A percentile compares a stretch with the other conserved stretches of the same genome.
These are phyloP conservation scores for Speoplatyrhinus poulsoni DNA, from an alignment of 2,113 vertebrate species.

Conservation along the genomic window DNA sequence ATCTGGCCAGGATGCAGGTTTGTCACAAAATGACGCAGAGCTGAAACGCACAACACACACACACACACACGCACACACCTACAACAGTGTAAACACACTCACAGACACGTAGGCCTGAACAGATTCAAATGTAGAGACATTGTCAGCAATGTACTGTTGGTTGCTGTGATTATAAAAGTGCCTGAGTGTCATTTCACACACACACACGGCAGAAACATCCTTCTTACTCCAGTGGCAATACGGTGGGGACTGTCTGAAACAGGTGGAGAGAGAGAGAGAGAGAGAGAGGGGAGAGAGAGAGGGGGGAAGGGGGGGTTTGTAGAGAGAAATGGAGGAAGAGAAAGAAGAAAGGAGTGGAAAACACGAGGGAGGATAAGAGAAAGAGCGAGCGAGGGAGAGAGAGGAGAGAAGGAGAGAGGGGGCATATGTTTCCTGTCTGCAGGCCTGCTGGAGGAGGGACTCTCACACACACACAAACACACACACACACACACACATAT, in stretches of 20 bases:
- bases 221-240: slow-evolving; percentile 2
- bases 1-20: too few species aligned
- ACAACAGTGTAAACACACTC: not conserved
- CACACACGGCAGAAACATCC: not conserved
- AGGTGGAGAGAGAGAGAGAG: not conserved
- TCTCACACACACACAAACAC: slow-evolving; percentile 20
- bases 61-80: not conserved
- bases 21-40: not conserved
- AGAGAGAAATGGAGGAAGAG: slow-evolving; percentile 7
- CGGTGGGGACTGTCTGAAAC: not conserved
- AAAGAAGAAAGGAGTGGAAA: slow-evolving; percentile 10
- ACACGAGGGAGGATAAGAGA: slow-evolving; percentile 29
- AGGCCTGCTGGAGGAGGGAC: slow-evolving; percentile 72
- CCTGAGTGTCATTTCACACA: not conserved
- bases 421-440: slow-evolving; percentile 74
- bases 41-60: slow-evolving; percentile 1
- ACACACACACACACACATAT: not conserved
- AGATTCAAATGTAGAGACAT: not conserved
- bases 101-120: not conserved
- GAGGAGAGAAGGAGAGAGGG: slow-evolving; percentile 37
- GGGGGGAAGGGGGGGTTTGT: slow-evolving; percentile 28
- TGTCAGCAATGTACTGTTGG: not conserved
- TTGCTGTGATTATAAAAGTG: not conserved
- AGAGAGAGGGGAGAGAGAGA: slow-evolving; percentile 20
- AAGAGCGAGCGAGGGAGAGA: slow-evolving; percentile 39